phyloP scores from a whole-genome alignment of 2,888 invertebrate species.

The Cephus runcator region DNA sequence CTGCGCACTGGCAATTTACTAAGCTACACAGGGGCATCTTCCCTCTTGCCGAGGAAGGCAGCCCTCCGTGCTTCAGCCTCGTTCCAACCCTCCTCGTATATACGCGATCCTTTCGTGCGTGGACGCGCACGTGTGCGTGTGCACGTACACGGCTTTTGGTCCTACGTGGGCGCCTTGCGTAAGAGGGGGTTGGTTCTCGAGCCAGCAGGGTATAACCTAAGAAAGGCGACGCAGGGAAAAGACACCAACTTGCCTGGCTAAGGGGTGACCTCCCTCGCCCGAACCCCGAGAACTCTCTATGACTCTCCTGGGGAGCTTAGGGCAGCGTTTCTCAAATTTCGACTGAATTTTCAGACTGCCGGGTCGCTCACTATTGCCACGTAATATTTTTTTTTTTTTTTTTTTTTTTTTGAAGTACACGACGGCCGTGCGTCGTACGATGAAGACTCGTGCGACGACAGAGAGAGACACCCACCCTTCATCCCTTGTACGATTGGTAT shows the following conservation, averaged over 20 bases:
- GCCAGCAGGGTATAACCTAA: conserved; percentile 11
- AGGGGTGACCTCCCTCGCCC: conserved; percentile 15
- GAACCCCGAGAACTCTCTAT: conserved; percentile 27
- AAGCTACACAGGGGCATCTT: conserved; percentile 9
- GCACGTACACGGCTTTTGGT: neutral
- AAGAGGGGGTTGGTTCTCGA: neutral
- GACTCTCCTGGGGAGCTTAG: conserved; percentile 38
- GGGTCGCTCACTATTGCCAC: neutral
- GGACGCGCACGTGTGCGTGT: neutral
- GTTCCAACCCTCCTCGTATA: conserved; percentile 10
- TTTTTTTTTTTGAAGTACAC: neutral
- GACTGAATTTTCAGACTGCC: neutral
- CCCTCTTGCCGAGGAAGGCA: neutral
- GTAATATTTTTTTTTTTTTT: neutral
- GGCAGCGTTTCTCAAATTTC: conserved; percentile 44
- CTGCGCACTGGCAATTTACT: conserved; percentile 48
- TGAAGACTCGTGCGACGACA: neutral
- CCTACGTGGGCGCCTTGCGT: neutral
- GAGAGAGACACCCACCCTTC: neutral
- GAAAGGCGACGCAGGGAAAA: conserved; percentile 24
- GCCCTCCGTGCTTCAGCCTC: conserved; percentile 11
- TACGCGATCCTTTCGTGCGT: neutral
- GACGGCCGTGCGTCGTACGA: neutral
- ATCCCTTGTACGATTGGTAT: neutral
- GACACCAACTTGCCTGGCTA: conserved; percentile 24